phyloP scores from a whole-genome alignment of 2,888 invertebrate species.

The Mamestra brassicae region DNA sequence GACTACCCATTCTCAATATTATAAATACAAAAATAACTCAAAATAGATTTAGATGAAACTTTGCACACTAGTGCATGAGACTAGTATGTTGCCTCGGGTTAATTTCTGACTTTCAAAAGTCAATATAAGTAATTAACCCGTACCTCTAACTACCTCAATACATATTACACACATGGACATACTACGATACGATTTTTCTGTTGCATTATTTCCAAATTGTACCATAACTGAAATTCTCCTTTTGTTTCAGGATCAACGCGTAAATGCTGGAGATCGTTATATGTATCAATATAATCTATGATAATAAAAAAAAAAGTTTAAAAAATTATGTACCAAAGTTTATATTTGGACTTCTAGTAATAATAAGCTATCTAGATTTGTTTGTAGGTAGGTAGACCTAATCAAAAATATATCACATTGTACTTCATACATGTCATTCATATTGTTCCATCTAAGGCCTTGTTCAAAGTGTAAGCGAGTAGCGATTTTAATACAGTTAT shows the following conservation, averaged over 20 bases:
- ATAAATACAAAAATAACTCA: too few species aligned
- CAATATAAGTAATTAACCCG: too few species aligned
- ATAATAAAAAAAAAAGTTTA: slow-evolving; percentile 59
- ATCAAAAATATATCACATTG: slow-evolving; percentile 53
- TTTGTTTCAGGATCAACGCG: slow-evolving; percentile 67
- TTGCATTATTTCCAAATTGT: neutral
- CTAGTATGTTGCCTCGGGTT: too few species aligned
- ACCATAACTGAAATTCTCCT: neutral
- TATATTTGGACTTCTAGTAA: slow-evolving; percentile 74
- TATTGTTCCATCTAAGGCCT: slow-evolving; percentile 31
- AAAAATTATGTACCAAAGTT: slow-evolving; percentile 77
- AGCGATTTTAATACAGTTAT: slow-evolving; percentile 14
- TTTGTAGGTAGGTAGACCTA: slow-evolving; percentile 62
- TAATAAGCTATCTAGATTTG: slow-evolving; percentile 62
- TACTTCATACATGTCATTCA: slow-evolving; percentile 31
- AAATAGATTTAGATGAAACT: too few species aligned
- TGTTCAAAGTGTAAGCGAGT: slow-evolving; percentile 51
- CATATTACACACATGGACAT: neutral
- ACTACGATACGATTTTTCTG: neutral
- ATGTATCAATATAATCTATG: slow-evolving; percentile 67
- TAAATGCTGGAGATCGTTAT: slow-evolving; percentile 64
- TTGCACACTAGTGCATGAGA: too few species aligned
- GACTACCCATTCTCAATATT: too few species aligned
- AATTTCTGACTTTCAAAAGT: too few species aligned
- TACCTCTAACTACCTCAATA: too few species aligned